phyloP scores from a whole-genome alignment of 2,888 invertebrate species.

The Deroplatys truncata region DNA sequence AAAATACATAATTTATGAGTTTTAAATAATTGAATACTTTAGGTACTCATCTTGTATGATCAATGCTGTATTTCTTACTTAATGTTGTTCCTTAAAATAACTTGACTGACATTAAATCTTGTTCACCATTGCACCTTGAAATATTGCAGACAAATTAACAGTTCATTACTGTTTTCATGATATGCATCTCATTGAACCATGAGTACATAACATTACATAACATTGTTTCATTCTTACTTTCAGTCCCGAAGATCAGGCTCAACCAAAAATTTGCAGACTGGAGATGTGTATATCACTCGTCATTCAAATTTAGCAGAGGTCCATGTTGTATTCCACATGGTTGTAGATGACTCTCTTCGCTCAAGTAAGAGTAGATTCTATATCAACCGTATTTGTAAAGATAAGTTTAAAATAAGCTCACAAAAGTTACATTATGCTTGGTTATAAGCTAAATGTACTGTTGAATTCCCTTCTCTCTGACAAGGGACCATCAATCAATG shows the following conservation, averaged over 20 bases:
- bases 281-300: conserved; percentile 79
- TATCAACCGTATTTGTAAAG: background rate
- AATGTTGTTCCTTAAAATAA: too few relatives aligned
- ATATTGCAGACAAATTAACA: too few relatives aligned
- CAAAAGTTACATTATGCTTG: background rate
- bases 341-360: conserved; percentile 73
- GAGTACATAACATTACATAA: background rate
- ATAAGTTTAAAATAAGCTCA: background rate
- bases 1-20: too few relatives aligned
- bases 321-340: conserved; percentile 93
- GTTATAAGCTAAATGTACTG: too few relatives aligned
- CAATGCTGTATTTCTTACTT: too few relatives aligned
- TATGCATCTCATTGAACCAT: background rate
- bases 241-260: conserved; percentile 45
- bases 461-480: too few relatives aligned
- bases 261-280: conserved; percentile 65
- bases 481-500: too few relatives aligned
- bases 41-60: too few relatives aligned
- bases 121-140: too few relatives aligned
- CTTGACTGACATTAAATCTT: too few relatives aligned
- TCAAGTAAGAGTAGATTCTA: conserved; percentile 42
- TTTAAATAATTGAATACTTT: too few relatives aligned
- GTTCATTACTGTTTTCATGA: too few relatives aligned
- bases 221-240: conserved; percentile 23
- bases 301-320: conserved; percentile 94